A percentile compares a stretch with the other conserved stretches of the same genome.
Evolutionary conservation across 1,140 invertebrate genomes (phyloP).

Genomic region (Calliopsis andreniformis): DNA sequence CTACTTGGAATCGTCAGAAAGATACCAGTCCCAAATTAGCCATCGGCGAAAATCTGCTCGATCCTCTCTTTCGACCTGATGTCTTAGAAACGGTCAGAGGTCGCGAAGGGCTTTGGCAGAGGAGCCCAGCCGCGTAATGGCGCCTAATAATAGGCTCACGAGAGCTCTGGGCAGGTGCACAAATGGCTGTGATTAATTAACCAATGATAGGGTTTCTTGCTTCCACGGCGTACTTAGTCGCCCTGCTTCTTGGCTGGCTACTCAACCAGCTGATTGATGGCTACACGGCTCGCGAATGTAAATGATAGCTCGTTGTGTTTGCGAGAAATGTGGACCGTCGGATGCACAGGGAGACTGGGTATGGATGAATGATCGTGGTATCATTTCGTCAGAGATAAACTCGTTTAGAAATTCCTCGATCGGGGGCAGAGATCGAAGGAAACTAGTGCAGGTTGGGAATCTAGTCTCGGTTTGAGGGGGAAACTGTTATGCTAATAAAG

Average conservation of each 20-base stretch:
- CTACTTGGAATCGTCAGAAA: not conserved
- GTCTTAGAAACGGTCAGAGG: conserved; percentile 60
- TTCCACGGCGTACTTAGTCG: not conserved
- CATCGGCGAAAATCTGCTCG: not conserved
- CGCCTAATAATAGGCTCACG: conserved; percentile 67
- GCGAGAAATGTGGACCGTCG: conserved; percentile 17
- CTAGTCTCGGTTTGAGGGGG: no score
- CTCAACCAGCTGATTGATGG: conserved; percentile 33
- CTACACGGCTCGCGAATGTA: conserved; percentile 18
- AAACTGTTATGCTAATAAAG: no score
- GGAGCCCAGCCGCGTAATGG: conserved; percentile 57
- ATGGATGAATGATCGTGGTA: conserved; percentile 3
- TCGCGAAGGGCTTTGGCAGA: conserved; percentile 54
- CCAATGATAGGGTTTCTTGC: conserved; percentile 61
- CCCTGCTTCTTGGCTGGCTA: conserved; percentile 3
- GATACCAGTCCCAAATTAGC: not conserved
- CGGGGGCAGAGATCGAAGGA: not conserved
- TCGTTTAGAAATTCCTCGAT: conserved; percentile 35
- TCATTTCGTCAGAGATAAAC: conserved; percentile 25
- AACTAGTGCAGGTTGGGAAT: conserved; percentile 12
- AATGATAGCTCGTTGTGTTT: not conserved
- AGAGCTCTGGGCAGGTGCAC: conserved; percentile 62
- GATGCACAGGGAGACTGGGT: not conserved
- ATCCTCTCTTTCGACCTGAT: no score
- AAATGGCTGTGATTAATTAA: conserved; percentile 68